A percentile compares a stretch with the other conserved stretches of the same genome.
phyloP scores from a whole-genome alignment of 2,888 invertebrate genomes.

The Eremobia ochroleuca region DNA sequence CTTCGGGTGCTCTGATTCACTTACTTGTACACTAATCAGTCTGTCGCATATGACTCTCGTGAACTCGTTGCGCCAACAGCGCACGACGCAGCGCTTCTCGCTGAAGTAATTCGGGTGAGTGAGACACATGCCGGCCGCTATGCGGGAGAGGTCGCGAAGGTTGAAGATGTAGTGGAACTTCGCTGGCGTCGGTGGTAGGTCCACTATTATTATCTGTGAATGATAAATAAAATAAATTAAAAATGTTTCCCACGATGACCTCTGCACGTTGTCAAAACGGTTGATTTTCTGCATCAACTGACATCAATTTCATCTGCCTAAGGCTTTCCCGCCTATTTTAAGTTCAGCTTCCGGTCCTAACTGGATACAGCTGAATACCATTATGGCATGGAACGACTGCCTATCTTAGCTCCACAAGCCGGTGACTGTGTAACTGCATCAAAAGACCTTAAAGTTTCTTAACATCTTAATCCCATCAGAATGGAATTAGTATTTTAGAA shows the following conservation, averaged over 20 bases:
- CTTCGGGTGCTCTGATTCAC: not conserved
- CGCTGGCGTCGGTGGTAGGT: conserved; percentile 97
- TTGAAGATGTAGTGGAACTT: conserved; percentile 99
- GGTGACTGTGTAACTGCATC: not conserved
- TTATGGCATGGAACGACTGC: not conserved
- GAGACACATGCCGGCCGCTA: conserved; percentile 95
- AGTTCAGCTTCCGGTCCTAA: not conserved
- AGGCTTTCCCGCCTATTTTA: not conserved
- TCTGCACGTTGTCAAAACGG: not conserved
- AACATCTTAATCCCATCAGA: not conserved
- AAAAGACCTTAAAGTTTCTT: not conserved
- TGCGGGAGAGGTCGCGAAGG: conserved; percentile 96
- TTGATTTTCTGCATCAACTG: not conserved
- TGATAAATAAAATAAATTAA: not conserved
- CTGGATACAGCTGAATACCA: not conserved
- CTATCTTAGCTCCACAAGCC: not conserved
- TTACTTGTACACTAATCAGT: conserved; percentile 92
- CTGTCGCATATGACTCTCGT: conserved; percentile 96
- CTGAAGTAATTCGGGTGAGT: conserved; percentile 94
- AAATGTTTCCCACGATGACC: not conserved
- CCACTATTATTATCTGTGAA: conserved; percentile 92
- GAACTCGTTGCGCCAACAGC: conserved; percentile 98
- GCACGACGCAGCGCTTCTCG: conserved; percentile 93
- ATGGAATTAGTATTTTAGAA: not conserved
- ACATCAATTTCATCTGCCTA: not conserved